Base-by-base conservation (phyloP, 2,797 vertebrate species). In the Cossypha heuglini region DNA sequence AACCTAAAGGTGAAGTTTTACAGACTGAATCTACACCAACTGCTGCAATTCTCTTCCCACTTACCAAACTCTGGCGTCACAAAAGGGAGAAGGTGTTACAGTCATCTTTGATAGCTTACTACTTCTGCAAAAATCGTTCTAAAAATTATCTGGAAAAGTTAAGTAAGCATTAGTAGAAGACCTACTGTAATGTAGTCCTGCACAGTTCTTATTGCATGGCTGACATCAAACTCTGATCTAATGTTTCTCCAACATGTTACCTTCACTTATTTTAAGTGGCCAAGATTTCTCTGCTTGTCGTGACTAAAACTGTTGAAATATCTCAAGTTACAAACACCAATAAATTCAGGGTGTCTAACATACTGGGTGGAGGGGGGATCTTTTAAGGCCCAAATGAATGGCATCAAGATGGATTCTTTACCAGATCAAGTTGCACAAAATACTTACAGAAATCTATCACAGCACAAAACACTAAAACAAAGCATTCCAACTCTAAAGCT, bases 181-280 rank as follows among this genome's bases (percentile, higher is more conserved):
- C 16, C 25, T 16, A 22, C 8, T 33, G 8, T 16, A 89, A 69
- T 2, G 4, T 2, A 66, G 19, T 28, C 16, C 31, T 61, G 9
- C 0, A 2, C 1, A 67, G 9, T 11, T 90, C 42, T 61, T 64
- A 42, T 0, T 3, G 0, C 13, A 89, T 62, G 14, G 55, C 55
- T 52, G n/a, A 37, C 6, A 85, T 4, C 4, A 68, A 75, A 42
- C 15, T 67, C 46, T 31, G 12, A 74, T 33, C 31, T 49, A 28
- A 49, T 9, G 13, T 66, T 68, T 75, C 42, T 67, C 31, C 24
- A 0, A 61, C 6, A 4, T 17, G 24, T 51, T 74, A 78, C 59
- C 55, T 76, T 85, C 26, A 28, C 9, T 48, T 28, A n/a, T 11
- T 48, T 62, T 10, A 92, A 62, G 7, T 3, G 16, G 7, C 13